A percentile compares a stretch with the other conserved stretches of the same genome.
These are phyloP conservation scores for Paramuricea clavata DNA, from an alignment of 92 coral and sea anemone genomes.

Conservation along the genomic window DNA sequence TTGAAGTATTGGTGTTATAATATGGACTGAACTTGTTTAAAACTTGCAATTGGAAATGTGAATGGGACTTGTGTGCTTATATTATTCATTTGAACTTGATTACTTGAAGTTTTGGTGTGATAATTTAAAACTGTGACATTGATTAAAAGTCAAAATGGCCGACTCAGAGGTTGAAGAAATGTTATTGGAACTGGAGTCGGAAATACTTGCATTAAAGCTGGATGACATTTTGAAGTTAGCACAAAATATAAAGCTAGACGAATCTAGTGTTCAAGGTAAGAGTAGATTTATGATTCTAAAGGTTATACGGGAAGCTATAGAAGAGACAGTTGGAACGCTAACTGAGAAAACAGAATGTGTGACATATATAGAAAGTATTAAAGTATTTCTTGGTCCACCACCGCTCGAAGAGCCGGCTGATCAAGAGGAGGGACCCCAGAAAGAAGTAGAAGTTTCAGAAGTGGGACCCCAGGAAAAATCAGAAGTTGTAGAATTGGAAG, in stretches of 20 bases:
- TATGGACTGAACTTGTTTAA: no score
- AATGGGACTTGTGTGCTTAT: no score
- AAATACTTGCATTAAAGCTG: not conserved
- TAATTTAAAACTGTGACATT: no score
- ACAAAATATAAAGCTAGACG: not conserved
- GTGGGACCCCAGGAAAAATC: no score
- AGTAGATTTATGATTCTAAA: not conserved
- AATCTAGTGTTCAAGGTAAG: not conserved
- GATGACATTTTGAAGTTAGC: not conserved
- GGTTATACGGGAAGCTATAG: not conserved
- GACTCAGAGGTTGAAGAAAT: not conserved
- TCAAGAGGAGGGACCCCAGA: no score
- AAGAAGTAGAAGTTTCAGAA: no score
- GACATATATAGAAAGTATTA: not conserved
- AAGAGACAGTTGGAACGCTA: not conserved
- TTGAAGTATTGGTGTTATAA: no score
- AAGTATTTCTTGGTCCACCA: not conserved
- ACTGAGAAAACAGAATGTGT: not conserved
- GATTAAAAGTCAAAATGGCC: not conserved
- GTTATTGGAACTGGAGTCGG: not conserved
- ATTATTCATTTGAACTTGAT: no score
- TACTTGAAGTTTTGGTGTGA: no score
- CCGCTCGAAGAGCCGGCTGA: not conserved
- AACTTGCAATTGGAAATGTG: no score
- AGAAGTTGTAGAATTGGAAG: slow-evolving; percentile 7